These are phyloP conservation scores for Tympanoctomys barrerae DNA, from an alignment of 2,797 vertebrate species.

Conservation along the genomic window DNA sequence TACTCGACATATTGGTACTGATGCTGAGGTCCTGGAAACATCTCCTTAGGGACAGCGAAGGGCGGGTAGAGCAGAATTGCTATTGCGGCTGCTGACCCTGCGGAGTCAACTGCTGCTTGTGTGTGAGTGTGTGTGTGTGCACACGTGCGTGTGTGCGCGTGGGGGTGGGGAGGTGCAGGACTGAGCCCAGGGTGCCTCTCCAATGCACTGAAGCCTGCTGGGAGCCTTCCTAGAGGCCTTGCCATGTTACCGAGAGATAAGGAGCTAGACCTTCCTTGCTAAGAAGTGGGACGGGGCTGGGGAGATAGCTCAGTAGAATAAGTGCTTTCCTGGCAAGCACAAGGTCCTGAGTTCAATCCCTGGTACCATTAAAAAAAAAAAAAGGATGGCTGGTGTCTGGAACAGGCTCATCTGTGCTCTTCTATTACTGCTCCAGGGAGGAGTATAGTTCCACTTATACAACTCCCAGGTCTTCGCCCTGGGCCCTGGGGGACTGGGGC, in stretches of 20 bases:
- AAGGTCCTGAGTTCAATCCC: no score
- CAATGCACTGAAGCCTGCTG: neutral
- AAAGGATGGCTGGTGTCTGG: neutral
- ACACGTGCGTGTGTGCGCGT: no score
- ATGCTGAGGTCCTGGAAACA: no score
- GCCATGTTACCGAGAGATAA: neutral
- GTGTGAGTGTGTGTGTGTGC: no score
- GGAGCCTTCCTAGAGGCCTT: no score
- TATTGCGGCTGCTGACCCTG: neutral
- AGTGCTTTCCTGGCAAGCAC: no score
- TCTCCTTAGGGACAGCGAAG: neutral
- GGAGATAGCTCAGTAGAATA: no score
- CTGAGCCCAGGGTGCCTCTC: neutral
- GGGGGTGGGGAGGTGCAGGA: no score
- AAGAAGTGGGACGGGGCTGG: neutral
- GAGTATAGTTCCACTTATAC: neutral
- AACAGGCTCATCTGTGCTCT: neutral
- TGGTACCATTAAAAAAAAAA: no score
- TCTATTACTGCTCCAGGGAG: no score
- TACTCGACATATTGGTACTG: no score
- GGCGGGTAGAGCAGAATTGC: fast-evolving
- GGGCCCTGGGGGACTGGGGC: neutral
- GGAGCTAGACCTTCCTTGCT: neutral
- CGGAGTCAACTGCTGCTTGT: neutral
- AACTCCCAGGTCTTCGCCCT: neutral